These are phyloP conservation scores for Eunapius fragilis DNA, from an alignment of 37 sponge, comb jelly and placozoan genomes.

Conservation along the genomic window DNA sequence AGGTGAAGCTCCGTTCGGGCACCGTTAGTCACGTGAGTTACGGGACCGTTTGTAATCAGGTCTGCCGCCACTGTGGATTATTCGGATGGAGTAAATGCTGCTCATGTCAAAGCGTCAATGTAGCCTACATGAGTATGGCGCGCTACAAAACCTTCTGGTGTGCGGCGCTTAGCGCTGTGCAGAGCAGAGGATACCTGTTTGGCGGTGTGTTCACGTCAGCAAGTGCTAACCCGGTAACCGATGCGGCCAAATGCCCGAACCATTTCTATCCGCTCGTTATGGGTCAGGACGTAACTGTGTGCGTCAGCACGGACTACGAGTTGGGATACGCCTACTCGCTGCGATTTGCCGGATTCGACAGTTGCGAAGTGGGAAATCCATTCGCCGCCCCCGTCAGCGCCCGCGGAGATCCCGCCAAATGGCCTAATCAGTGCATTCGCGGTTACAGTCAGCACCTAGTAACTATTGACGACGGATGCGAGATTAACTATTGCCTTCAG, in stretches of 20 bases:
- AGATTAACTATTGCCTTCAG: constrained; percentile 41
- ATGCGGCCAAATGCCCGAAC: constrained; percentile 31
- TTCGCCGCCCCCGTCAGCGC: neutral
- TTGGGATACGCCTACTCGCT: constrained; percentile 35
- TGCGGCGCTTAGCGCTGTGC: neutral
- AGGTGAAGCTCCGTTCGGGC: constrained; percentile 16
- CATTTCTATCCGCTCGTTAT: constrained; percentile 19
- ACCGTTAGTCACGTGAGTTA: neutral
- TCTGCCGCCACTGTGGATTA: neutral
- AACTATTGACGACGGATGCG: constrained; percentile 24
- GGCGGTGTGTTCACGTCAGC: constrained; percentile 41
- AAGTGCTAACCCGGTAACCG: constrained; percentile 30
- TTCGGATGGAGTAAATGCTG: neutral
- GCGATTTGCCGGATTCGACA: constrained; percentile 65
- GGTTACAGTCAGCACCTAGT: constrained; percentile 52
- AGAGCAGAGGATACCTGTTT: constrained; percentile 33
- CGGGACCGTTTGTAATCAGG: neutral
- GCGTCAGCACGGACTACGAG: constrained; percentile 45
- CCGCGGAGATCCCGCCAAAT: neutral
- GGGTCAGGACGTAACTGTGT: constrained; percentile 20
- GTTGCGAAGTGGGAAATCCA: constrained; percentile 50
- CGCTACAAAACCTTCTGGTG: constrained; percentile 47
- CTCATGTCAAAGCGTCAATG: neutral
- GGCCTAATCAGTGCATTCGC: constrained; percentile 31
- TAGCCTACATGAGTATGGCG: neutral